Base-by-base conservation (phyloP, 2,888 invertebrate species). In the Drosophila dives region DNA sequence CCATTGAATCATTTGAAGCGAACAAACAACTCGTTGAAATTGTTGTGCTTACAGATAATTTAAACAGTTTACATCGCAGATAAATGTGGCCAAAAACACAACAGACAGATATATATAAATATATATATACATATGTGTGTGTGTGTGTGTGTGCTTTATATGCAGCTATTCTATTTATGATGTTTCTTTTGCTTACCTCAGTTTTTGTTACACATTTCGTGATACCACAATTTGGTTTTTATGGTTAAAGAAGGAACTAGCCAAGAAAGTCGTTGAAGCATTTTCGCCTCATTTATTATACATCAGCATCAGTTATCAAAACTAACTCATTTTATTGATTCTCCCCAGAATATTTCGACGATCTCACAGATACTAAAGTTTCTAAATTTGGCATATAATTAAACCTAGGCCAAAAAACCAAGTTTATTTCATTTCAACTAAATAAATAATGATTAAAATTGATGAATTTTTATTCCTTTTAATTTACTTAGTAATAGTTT, bases 21-120 rank as follows among this genome's bases (percentile, higher is more conserved):
- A 49, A 73, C 54, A 54, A 36, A 62, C 36, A 70, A 65, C 71
- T 66, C 36, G 48, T 50, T 38, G 23, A 55, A 72, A 64, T 67
- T 72, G 61, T 72, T 67, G 38, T 62, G 64, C 64, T 54, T 61
- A 59, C 50, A 64, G 40, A 76, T 77, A 75, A 75, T 75, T 75
- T 71, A 60, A 56, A 61, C 62, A 63, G 71, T 71, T 75, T 71
- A 60, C 55, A 59, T 48, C 20, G 33, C 29, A 40, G 33, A 56
- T 38, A 38, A 29, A 56, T 36, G 20, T 11, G 12, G 11, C 36
- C 12, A 56, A 59, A 33, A 42, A 50, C 36, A 64, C 15, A 55
- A 15, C 7, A 38, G 36, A 7, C 20, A 42, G 11, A 7, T 45
- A 45, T 40, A 26, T 8, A 42, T 12, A 42, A 42, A 55, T 50